Base-by-base conservation (phyloP, 2,888 invertebrate species). In the Mesorhabditis belari region DNA sequence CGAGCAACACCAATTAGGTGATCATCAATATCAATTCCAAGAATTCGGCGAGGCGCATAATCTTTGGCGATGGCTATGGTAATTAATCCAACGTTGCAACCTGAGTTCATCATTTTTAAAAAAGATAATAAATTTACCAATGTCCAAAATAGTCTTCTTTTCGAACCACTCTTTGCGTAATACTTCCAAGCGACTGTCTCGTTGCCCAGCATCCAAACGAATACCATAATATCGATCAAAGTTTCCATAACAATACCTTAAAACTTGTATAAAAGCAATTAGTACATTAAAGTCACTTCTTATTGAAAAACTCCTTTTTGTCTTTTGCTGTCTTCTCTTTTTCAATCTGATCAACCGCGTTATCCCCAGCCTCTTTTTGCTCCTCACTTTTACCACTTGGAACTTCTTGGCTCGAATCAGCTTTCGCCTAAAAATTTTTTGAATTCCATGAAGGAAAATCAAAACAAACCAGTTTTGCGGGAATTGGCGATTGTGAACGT, bases 161-260 rank as follows among this genome's bases (percentile, higher is more conserved):
- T 88, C 86, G 82, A 96, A 94, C 80, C 94, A 86, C 76, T 91
- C 89, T 51, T 87, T 85, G 76, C 90, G 87, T 77, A 96, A 89
- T 60, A 89, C 61, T 6, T 55, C 87, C 70, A 96, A 84, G 58
- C 98, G 87, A 52, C 88, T 86, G 82, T 96, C 96, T 6, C 64
- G 65, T 53, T 73, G 67, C 9, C 71, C 67, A 49, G 88, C 87
- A 73, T 89, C 88, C 83, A 92, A 91, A 35, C 95, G 87, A 81
- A 94, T 93, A 24, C 95, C 95, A 81, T 94, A 93, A 85, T 96
- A 96, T 84, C 91, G 88, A 82, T 91, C 90, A 83, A 94, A 96
- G 84, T 98, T 98, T 61, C 98, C 96, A 85, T 89, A 93, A 19
- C 79, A 91, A 90, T 84, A 91, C 35, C 67, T 70, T 12, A 50